Base-by-base conservation (phyloP, 2,888 invertebrate species). In the Rhopalosiphum nymphaeae region DNA sequence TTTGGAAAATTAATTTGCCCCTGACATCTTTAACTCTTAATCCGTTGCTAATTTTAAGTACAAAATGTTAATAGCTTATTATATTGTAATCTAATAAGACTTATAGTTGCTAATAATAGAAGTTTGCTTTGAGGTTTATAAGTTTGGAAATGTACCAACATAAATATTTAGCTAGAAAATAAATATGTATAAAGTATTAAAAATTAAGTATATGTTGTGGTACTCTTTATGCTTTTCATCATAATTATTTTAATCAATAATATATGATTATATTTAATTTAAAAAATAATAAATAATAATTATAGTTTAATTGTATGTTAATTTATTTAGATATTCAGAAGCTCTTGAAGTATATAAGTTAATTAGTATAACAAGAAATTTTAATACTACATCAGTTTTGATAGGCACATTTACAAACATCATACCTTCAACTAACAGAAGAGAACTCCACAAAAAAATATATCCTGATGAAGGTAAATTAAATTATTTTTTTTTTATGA, bases 311-410 rank as follows among this genome's bases (percentile, higher is more conserved):
- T 90, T 61, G 42, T 16, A n/a, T 89, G 5, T 87, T 36, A n/a
- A n/a, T n/a, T 16, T 7, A 16, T 67, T 61, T 49, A 94, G 94
- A 29, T 91, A 86, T 49, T 49, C 49, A 7, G 94, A 94, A 91
- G 94, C 94, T 42, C 25, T 42, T 44, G 90, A 94, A 90, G 13
- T 86, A 5, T 44, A 53, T 53, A 94, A 90, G 49, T 49, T 42
- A n/a, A 86, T 94, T 67, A 7, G 4, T 3, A 21, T 25, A 3
- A 29, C 57, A 49, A 49, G 11, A 49, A 49, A 49, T 49, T 0
- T 49, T 49, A 1, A 13, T 49, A 49, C 11, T 13, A 49, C 49
- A 49, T 11, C 49, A 11, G 13, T 11, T 49, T 49, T 49, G 13
- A 9, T 49, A 13, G 13, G 2, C 13, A 9, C 0, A 49, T 13